These are phyloP conservation scores for Drosophila setosimentum DNA, from an alignment of 2,888 invertebrate genomes.

Conservation along the genomic window DNA sequence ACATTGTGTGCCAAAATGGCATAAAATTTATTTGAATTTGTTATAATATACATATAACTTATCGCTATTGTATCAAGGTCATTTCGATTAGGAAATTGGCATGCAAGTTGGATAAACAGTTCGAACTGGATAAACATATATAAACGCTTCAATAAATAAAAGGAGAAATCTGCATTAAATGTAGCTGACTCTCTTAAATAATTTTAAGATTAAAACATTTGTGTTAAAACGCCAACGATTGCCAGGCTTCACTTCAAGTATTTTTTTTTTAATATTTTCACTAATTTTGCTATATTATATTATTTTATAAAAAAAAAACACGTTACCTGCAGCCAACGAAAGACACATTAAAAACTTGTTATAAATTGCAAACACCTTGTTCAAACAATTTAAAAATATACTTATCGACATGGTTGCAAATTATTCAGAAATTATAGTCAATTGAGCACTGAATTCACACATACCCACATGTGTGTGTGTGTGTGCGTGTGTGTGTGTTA, in stretches of 20 bases:
- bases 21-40: slow-evolving; percentile 1
- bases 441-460: slow-evolving; percentile 58
- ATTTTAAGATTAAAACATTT: neutral
- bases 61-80: slow-evolving; percentile 10
- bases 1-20: slow-evolving; percentile 33
- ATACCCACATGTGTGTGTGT: neutral
- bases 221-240: neutral
- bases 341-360: neutral
- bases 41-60: neutral
- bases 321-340: neutral
- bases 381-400: neutral
- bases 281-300: neutral
- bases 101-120: neutral
- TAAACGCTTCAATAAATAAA: neutral
- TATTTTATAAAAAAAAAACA: neutral
- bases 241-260: too few species aligned
- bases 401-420: slow-evolving; percentile 24
- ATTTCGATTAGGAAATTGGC: slow-evolving; percentile 22
- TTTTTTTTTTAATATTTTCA: neutral
- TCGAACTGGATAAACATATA: neutral
- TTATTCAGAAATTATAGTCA: slow-evolving; percentile 60
- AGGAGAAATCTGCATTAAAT: neutral
- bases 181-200: too few species aligned
- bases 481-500: slow-evolving; percentile 7
- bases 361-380: neutral